Percentiles rank a stretch among this genome's conserved stretches.
These are phyloP conservation scores for Dryoscopus gambensis DNA, from an alignment of 2,113 vertebrate genomes.

Conservation along the genomic window DNA sequence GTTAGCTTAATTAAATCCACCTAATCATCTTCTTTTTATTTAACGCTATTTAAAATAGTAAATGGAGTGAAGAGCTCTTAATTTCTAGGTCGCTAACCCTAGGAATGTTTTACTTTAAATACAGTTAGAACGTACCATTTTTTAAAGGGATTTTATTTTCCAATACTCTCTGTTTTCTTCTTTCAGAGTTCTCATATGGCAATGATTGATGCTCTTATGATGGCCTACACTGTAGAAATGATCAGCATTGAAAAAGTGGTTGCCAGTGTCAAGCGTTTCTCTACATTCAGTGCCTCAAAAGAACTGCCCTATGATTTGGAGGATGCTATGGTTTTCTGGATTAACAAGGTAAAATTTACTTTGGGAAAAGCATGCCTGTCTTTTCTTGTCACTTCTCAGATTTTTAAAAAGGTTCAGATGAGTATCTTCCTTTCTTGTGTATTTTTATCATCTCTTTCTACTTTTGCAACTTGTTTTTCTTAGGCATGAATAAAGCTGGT, in stretches of 20 bases:
- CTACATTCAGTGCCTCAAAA: conserved; percentile 96
- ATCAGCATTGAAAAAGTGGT: conserved; percentile 99
- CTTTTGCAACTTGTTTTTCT: neutral
- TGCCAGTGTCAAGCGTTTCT: conserved; percentile 93
- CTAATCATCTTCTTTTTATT: conserved; percentile 6
- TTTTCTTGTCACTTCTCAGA: neutral
- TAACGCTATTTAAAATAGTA: neutral
- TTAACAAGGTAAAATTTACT: conserved; percentile 87
- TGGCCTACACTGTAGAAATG: conserved; percentile 98
- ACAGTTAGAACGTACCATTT: neutral
- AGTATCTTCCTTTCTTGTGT: neutral
- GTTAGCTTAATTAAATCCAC: conserved; percentile 73
- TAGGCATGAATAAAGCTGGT: neutral
- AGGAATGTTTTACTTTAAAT: neutral
- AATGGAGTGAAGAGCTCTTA: neutral
- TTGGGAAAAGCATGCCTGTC: neutral
- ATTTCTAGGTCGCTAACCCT: conserved; percentile 5
- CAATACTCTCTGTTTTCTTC: neutral
- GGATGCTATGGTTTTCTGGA: conserved; percentile 99
- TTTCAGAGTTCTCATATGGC: conserved; percentile 92
- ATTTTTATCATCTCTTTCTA: neutral
- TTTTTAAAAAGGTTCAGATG: neutral
- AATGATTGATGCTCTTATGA: conserved; percentile 98
- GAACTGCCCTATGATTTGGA: conserved; percentile 98
- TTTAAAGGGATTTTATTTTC: neutral